Evolutionary conservation across 1,140 invertebrate genomes (phyloP).

Genomic region (Drosophila guanche): DNA sequence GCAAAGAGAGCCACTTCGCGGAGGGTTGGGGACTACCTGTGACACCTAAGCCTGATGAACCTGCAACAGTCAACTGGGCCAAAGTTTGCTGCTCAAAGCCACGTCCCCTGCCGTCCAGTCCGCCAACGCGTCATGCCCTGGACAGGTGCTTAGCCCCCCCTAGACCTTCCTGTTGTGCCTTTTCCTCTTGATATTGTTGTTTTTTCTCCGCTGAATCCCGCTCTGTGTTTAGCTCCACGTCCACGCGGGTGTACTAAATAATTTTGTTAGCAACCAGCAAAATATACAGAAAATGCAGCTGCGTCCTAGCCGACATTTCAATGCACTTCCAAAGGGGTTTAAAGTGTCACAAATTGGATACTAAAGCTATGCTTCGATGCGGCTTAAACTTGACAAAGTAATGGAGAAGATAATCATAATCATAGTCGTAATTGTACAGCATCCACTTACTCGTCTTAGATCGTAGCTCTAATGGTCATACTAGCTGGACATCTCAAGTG

Average conservation of each 20-base stretch:
- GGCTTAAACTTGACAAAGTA: too few species aligned
- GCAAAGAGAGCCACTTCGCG: too few species aligned
- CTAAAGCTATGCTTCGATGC: too few species aligned
- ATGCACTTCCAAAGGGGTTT: conserved; percentile 7
- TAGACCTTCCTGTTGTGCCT: not conserved
- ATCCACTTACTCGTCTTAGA: too few species aligned
- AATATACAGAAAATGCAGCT: conserved; percentile 20
- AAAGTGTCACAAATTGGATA: too few species aligned
- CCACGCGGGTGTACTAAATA: conserved; percentile 54
- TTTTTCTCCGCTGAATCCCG: not conserved
- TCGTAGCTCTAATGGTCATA: too few species aligned
- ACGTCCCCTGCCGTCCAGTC: conserved; percentile 3
- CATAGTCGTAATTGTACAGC: too few species aligned
- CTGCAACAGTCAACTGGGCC: conserved; percentile 4
- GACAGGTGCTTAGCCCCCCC: not conserved
- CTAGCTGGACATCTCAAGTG: too few species aligned
- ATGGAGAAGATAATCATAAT: too few species aligned
- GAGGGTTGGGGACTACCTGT: not conserved
- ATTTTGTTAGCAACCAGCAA: conserved; percentile 47
- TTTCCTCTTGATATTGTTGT: not conserved
- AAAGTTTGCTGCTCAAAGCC: conserved; percentile 37
- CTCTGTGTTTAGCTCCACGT: conserved; percentile 12
- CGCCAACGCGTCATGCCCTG: not conserved
- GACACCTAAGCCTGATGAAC: conserved; percentile 33
- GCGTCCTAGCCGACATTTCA: conserved; percentile 15